Evolutionary conservation across 1,140 invertebrate genomes (phyloP).

Genomic region (Nephila pilipes): DNA sequence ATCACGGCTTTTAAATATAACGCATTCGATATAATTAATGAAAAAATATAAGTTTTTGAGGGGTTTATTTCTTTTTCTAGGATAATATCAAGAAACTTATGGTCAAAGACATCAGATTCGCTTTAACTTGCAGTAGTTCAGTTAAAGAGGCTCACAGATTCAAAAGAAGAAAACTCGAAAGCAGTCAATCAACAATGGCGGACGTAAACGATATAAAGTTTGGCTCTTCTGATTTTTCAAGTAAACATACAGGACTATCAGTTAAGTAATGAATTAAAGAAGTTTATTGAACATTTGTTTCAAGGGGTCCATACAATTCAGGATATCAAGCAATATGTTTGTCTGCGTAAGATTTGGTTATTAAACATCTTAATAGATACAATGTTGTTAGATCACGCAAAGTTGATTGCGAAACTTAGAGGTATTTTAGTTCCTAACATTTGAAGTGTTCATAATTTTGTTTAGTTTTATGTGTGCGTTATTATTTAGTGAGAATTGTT

Average conservation of each 20-base stretch:
- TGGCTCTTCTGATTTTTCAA: conserved; percentile 35
- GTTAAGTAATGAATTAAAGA: neutral
- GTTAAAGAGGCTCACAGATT: conserved; percentile 52
- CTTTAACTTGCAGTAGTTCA: conserved; percentile 55
- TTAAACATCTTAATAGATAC: no score
- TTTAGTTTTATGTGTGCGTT: no score
- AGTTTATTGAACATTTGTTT: neutral
- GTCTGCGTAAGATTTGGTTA: no score
- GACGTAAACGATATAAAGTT: conserved; percentile 35
- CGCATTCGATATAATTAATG: no score
- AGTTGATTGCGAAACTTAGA: no score
- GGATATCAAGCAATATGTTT: neutral
- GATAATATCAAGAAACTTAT: conserved; percentile 61
- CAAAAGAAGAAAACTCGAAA: conserved; percentile 34
- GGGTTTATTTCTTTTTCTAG: conserved; percentile 7
- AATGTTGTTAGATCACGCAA: no score
- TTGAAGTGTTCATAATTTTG: no score
- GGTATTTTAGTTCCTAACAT: no score
- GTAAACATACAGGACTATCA: conserved; percentile 5
- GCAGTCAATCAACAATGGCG: conserved; percentile 44
- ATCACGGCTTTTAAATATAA: no score
- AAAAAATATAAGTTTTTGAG: no score
- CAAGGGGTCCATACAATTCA: neutral
- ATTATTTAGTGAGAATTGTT: no score
- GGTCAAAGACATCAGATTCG: conserved; percentile 67